Evolutionary conservation across 1,140 invertebrate species (phyloP), one percentile per base, ranked within the genome.

Genomic region (Fopius arisanus): DNA sequence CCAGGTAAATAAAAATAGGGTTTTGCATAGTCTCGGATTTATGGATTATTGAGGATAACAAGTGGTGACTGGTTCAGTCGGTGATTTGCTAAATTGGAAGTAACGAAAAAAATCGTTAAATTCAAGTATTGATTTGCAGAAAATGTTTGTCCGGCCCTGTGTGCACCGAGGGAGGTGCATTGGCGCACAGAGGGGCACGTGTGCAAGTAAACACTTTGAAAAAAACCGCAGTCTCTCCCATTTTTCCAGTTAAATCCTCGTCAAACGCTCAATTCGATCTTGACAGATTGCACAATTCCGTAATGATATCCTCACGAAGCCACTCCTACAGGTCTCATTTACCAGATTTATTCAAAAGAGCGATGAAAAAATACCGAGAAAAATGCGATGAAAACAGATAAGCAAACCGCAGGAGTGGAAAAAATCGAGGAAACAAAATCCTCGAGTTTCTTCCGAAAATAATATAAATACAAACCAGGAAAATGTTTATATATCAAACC

Each of bases 41-140:
- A n/a, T n/a, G n/a, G n/a, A n/a, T n/a, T n/a, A n/a, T n/a, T n/a
- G n/a, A n/a, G n/a, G n/a, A n/a, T n/a, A n/a, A n/a, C n/a, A n/a
- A n/a, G n/a, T n/a, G n/a, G n/a, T n/a, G n/a, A n/a, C n/a, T n/a
- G n/a, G n/a, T n/a, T n/a, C n/a, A n/a, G n/a, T n/a, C n/a, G n/a
- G n/a, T n/a, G n/a, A n/a, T n/a, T n/a, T n/a, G n/a, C n/a, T n/a
- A n/a, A n/a, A n/a, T n/a, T n/a, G n/a, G n/a, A n/a, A n/a, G n/a
- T n/a, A n/a, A n/a, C n/a, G n/a, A n/a, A 19, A 48, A 48, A 14
- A 48, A 48, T 16, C 1, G 16, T 48, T 12, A n/a, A 10, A 29
- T 3, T 43, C 10, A 21, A 41, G 70, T 72, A 72, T 72, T 72
- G 70, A 72, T 72, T 71, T 72, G 19, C 48, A 41, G 54, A 37